Evolutionary conservation across 2,888 invertebrate species (phyloP), one percentile per base, ranked within the genome.

Genomic region (Hirtodrosophila trivittata): DNA sequence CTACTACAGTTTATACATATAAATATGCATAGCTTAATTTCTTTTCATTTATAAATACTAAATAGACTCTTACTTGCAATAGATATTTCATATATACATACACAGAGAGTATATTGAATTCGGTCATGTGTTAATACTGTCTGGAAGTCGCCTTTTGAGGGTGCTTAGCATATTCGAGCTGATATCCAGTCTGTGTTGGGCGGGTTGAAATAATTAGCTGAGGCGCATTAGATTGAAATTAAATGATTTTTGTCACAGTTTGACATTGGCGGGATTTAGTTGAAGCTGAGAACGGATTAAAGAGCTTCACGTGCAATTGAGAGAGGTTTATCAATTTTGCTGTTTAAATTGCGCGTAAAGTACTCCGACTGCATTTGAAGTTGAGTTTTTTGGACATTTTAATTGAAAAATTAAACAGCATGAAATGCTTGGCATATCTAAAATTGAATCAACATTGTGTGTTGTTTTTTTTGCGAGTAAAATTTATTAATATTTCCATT

Each of bases 361-460:
- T 41, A 37, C n/a, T n/a, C n/a, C n/a, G n/a, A n/a, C n/a, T n/a
- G n/a, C n/a, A n/a, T n/a, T n/a, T n/a, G n/a, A n/a, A n/a, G n/a
- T n/a, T n/a, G n/a, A n/a, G n/a, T n/a, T 18, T 18, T 18, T 46
- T 45, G 25, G 39, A 56, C 42, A 49, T 52, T 63, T 76, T 64
- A 83, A 80, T 80, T 83, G 47, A 45, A 75, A 66, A 66, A 47
- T 38, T 58, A 43, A 30, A 41, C 28, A 45, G 38, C 49, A 21
- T 55, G 8, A 41, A 39, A 32, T 43, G 16, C 10, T n/a, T n/a
- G n/a, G 43, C 60, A 52, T 74, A 81, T 86, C 77, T 81, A 18
- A 81, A 84, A 84, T 86, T 43, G 39, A 84, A 81, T 81, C 77
- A 51, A 47, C 28, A 12, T 6, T 39, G 30, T 25, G n/a, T 21